Evolutionary conservation across 2,888 invertebrate species (phyloP).

Genomic region (Lysandra bellargus): DNA sequence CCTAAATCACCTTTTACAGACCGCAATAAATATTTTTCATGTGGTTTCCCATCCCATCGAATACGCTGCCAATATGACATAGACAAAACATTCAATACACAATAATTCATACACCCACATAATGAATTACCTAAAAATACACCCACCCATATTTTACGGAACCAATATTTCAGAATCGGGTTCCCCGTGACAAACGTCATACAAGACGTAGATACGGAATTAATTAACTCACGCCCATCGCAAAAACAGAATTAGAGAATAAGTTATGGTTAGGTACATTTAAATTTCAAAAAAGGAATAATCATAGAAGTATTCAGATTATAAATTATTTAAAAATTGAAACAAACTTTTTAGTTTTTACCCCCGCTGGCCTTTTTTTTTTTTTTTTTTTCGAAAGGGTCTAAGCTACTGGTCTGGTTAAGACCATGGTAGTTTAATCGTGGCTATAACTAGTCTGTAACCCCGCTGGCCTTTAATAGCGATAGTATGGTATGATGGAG

Average conservation of each 20-base stretch:
- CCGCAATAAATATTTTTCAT: slow-evolving; percentile 7
- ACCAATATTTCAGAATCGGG: slow-evolving; percentile 15
- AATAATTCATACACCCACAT: slow-evolving; percentile 17
- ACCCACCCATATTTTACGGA: neutral
- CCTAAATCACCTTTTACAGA: neutral
- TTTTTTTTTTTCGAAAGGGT: too few species aligned
- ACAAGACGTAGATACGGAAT: slow-evolving; percentile 43
- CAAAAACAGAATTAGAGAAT: neutral
- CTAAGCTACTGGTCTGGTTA: too few species aligned
- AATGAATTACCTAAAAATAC: slow-evolving; percentile 16
- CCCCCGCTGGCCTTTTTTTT: too few species aligned
- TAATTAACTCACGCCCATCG: slow-evolving; percentile 57
- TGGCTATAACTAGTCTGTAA: too few species aligned
- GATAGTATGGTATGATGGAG: too few species aligned
- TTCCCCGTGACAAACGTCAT: slow-evolving; percentile 10
- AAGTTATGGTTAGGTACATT: neutral
- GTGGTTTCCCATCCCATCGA: neutral
- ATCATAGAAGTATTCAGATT: too few species aligned
- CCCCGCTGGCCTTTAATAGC: too few species aligned
- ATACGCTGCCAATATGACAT: neutral
- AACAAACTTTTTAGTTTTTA: too few species aligned
- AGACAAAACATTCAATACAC: slow-evolving; percentile 12
- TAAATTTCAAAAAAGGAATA: too few species aligned
- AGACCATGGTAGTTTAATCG: too few species aligned
- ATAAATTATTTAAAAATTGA: too few species aligned